phyloP scores from a whole-genome alignment of 2,888 invertebrate species.

The Hanleya hanleyi region DNA sequence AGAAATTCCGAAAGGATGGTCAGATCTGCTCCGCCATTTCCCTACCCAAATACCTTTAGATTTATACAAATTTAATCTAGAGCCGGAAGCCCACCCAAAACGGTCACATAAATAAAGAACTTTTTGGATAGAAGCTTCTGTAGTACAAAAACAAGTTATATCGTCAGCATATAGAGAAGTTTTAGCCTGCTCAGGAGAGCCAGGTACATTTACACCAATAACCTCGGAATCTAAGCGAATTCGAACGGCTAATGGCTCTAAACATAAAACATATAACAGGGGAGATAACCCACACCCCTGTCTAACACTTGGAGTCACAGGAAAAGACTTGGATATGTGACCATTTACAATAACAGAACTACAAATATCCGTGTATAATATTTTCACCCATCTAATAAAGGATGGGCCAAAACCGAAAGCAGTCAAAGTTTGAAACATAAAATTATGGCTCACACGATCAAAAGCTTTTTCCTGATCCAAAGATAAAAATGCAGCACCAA shows the following conservation, averaged over 20 bases:
- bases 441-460: slow-evolving; percentile 18
- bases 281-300: slow-evolving; percentile 21
- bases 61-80: not conserved
- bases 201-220: slow-evolving; percentile 10
- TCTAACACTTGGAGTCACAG: slow-evolving; percentile 8
- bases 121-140: not conserved
- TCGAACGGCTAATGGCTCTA: slow-evolving; percentile 10
- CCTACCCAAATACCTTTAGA: not conserved
- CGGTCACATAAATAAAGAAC: not conserved
- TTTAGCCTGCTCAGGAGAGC: not conserved
- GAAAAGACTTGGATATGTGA: slow-evolving; percentile 3
- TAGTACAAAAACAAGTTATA: not conserved
- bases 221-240: slow-evolving; percentile 5
- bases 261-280: slow-evolving; percentile 13
- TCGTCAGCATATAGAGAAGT: slow-evolving; percentile 12
- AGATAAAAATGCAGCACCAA: not conserved
- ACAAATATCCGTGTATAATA: slow-evolving; percentile 3
- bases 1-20: slow-evolving; percentile 7
- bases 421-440: not conserved
- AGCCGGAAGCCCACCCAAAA: not conserved
- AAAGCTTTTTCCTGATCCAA: slow-evolving; percentile 27
- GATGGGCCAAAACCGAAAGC: slow-evolving; percentile 12
- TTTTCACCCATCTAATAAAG: slow-evolving; percentile 13
- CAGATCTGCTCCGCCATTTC: slow-evolving; percentile 2
- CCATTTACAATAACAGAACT: slow-evolving; percentile 10